Conservation (phyloP, 2,888 invertebrate genomes). For the Scaptomyza polygonia region DNA sequence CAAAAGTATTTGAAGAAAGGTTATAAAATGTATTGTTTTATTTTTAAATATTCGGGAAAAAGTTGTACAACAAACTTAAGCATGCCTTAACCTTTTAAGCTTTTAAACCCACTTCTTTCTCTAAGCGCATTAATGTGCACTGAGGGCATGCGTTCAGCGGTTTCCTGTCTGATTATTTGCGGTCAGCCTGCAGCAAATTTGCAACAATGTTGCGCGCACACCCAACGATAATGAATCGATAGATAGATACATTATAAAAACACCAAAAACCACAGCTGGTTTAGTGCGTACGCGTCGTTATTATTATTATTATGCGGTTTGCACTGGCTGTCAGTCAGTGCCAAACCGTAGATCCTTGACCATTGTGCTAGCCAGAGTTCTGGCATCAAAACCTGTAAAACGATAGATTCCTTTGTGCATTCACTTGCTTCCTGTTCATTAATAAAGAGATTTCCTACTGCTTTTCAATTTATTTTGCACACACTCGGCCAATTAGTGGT, state of each 20-base stretch:
- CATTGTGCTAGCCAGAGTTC: conserved; percentile 53
- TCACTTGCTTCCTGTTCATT: conserved; percentile 63
- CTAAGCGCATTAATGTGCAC: conserved; percentile 4
- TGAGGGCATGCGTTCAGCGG: conserved; percentile 20
- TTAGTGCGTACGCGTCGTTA: conserved; percentile 34
- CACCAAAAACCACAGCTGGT: conserved; percentile 7
- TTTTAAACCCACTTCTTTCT: background rate
- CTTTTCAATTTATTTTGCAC: conserved; percentile 25
- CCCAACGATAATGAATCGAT: conserved; percentile 15
- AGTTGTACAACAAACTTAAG: no score
- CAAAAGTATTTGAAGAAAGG: no score
- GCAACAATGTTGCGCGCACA: conserved; percentile 62
- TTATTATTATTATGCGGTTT: conserved; percentile 35
- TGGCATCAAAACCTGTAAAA: conserved; percentile 27
- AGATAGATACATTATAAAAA: conserved; percentile 4
- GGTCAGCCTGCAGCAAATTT: conserved; percentile 65
- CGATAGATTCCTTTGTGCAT: conserved; percentile 39
- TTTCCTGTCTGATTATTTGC: conserved; percentile 75
- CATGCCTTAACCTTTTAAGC: no score
- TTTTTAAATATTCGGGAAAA: no score
- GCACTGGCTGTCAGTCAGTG: conserved; percentile 40
- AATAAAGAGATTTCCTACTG: conserved; percentile 69
- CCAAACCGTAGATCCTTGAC: conserved; percentile 66
- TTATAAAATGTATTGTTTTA: no score
- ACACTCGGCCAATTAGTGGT: conserved; percentile 64